phyloP scores from a whole-genome alignment of 2,888 invertebrate genomes.

The Corbicula japonica region DNA sequence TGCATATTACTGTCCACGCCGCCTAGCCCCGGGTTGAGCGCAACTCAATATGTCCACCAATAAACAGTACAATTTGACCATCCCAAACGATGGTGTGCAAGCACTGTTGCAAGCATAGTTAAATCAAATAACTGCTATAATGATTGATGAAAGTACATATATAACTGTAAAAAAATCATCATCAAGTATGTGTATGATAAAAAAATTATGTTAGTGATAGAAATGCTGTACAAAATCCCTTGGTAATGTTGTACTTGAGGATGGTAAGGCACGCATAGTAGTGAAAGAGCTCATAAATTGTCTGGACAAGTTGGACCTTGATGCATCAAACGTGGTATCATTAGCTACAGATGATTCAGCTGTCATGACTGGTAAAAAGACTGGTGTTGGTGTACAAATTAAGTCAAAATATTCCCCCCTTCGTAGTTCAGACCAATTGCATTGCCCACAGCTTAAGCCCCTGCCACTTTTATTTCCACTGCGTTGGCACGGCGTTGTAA shows the following conservation, averaged over 20 bases:
- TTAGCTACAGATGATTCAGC: slow-evolving; percentile 43
- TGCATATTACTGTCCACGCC: too few relatives aligned
- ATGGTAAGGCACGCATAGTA: slow-evolving; percentile 29
- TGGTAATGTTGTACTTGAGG: slow-evolving; percentile 15
- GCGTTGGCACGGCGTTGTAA: too few relatives aligned
- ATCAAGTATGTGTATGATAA: slow-evolving; percentile 51
- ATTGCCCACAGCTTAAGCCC: slow-evolving; percentile 38
- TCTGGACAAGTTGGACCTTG: neutral
- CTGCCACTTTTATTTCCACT: too few relatives aligned
- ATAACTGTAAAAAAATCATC: slow-evolving; percentile 30
- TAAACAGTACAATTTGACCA: too few relatives aligned
- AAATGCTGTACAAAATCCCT: slow-evolving; percentile 30
- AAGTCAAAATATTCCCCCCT: slow-evolving; percentile 40
- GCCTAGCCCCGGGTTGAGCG: too few relatives aligned
- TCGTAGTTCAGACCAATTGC: slow-evolving; percentile 39
- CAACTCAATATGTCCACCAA: too few relatives aligned
- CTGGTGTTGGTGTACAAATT: slow-evolving; percentile 50
- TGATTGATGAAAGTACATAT: slow-evolving; percentile 57
- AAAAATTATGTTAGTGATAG: slow-evolving; percentile 26
- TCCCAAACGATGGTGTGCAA: too few relatives aligned
- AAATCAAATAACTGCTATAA: too few relatives aligned
- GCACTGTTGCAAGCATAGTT: too few relatives aligned
- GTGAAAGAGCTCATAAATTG: neutral
- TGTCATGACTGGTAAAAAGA: slow-evolving; percentile 34
- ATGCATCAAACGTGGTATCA: neutral